Conservation (phyloP, 2,113 vertebrate species). For the Camelus dromedarius region DNA sequence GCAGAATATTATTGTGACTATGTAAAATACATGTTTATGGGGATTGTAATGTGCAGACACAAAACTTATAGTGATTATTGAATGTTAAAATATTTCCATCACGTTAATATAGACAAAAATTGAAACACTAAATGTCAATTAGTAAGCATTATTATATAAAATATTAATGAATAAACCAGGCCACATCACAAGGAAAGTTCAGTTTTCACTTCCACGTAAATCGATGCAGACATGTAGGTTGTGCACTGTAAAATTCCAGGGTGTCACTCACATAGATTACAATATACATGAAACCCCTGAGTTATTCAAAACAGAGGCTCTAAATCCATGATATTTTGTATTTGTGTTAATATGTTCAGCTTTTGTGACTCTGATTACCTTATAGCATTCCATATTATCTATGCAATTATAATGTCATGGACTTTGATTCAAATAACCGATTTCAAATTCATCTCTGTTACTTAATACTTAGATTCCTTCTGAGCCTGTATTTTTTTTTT, state of each 20-base stretch:
- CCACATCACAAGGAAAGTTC: background rate
- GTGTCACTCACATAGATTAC: background rate
- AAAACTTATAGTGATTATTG: background rate
- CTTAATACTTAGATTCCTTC: background rate
- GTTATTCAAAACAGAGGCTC: background rate
- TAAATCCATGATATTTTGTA: background rate
- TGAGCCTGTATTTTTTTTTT: background rate
- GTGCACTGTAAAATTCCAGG: background rate
- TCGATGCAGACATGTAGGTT: background rate
- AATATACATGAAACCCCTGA: background rate
- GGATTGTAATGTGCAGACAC: background rate
- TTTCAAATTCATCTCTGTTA: background rate
- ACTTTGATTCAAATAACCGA: slow-evolving; percentile 2
- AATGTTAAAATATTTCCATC: background rate
- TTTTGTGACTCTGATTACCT: background rate
- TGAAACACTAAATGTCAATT: background rate
- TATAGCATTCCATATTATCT: background rate
- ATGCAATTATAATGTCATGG: background rate
- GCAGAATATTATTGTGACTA: background rate
- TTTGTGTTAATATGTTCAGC: background rate
- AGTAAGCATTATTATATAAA: background rate
- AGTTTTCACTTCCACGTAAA: background rate
- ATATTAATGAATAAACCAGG: background rate
- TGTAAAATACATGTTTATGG: background rate
- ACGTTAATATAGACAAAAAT: background rate